Base-by-base conservation (phyloP, 2,888 invertebrate species). In the Drosophila mercatorum region DNA sequence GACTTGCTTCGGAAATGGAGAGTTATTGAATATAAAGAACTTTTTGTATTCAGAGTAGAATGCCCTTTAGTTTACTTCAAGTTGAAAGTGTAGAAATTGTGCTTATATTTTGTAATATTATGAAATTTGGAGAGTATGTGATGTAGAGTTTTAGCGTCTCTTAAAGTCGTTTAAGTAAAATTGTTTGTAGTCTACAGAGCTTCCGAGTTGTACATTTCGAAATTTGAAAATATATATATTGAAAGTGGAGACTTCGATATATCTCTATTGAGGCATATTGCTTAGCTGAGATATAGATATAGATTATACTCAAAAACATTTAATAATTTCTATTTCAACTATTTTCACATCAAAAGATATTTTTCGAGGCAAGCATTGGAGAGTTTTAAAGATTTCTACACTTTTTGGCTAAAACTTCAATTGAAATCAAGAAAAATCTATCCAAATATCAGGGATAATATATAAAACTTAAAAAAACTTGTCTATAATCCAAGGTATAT, bases 401-500 rank as follows among this genome's bases (percentile, higher is more conserved):
- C 28, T 28, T 28, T 28, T 28, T 0, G 28, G 22, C 22, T 0
- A 28, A 28, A 28, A 28, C 28, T 28, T 5, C 4, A 28, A 28
- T 28, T 31, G 5, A 17, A 49, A 49, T 49, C n/a, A 31, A 10
- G 28, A 28, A 7, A 47, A 7, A 3, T 14, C 14, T n/a, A 49
- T 11, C 1, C 5, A 17, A 31, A 11, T 49, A n/a, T 31, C 10
- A 51, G 5, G 28, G n/a, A 40, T 10, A 8, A 26, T n/a, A 14
- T 1, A 38, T 38, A 28, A 28, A 28, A 14, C 53, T 38, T 47
- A 14, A 40, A 40, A 26, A n/a, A 22, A 14, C 12, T 63, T 43
- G 68, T 47, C 56, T 28, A 47, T 78, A 53, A 67, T 75, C 75
- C 79, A 73, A 10, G 5, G 52, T 22, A 36, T 52, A 36, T 51